Evolutionary conservation across 2,113 vertebrate species (phyloP), one percentile per base, ranked within the genome.

Genomic region (Australoheros scitulus): DNA sequence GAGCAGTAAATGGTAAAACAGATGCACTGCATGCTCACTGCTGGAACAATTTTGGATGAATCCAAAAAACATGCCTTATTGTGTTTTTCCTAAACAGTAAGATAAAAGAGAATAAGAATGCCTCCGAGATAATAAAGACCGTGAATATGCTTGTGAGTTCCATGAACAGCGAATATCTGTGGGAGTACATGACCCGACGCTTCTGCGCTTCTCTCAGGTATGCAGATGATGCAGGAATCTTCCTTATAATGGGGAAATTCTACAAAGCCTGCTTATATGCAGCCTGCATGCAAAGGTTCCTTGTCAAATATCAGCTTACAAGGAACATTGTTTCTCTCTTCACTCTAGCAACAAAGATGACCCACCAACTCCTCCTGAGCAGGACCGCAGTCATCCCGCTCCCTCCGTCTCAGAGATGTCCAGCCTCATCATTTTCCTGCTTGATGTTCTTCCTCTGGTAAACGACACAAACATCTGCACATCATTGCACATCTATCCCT

Each of bases 361-460:
- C 86, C 84, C 32, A 36, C 92, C 72, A 0, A 50, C 58, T 0
- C 24, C 82, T 20, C 50, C 90, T 20, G 86, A 43, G 17, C 92
- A 91, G 79, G 79, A 86, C 22, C 32, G 84, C 80, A 88, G 94
- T 78, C 85, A 92, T 59, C 79, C 95, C 7, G 55, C 90, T 59
- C 95, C 97, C 0, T 96, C 96, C 0, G 81, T 97, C 76, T 93
- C 96, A 1, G 98, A 99, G 90, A 96, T 99, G 81, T 98, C 97
- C 77, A 95, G 86, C 0, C 96, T 99, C 26, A 92, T 98, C 2
- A 96, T 97, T 56, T 99, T 99, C 85, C 96, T 99, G 7, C 95
- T 99, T 60, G 98, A 99, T 0, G 97, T 99, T 52, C 97, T 99
- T 75, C 98, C 98, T 89, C 89, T 99, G 97, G 98, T 99, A 93